These are phyloP conservation scores for Lottia gigantea DNA, from an alignment of 2,888 invertebrate species.

Conservation along the genomic window DNA sequence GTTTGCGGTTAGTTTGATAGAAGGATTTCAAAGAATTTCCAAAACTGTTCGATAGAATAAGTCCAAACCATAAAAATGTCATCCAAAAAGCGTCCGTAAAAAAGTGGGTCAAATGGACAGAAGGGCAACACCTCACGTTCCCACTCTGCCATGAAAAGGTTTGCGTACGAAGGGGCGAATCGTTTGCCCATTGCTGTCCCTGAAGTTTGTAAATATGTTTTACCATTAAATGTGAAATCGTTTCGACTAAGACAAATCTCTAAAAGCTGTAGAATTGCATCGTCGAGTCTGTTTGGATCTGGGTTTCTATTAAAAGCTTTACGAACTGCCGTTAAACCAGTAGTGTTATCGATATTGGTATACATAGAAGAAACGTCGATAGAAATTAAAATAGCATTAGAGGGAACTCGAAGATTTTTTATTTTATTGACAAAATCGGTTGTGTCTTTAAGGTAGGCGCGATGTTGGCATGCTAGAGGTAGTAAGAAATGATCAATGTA, in stretches of 20 bases:
- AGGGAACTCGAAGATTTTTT: not conserved
- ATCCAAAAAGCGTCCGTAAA: not conserved
- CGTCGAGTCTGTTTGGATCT: not conserved
- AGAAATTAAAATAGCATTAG: not conserved
- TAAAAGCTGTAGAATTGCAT: not conserved
- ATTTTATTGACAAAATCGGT: not conserved
- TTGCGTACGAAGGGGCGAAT: not conserved
- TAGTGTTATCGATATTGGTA: not conserved
- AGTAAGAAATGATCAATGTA: not conserved
- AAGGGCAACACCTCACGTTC: not conserved
- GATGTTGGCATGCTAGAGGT: not conserved
- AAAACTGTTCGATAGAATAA: not conserved
- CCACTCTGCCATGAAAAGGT: not conserved
- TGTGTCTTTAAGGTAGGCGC: not conserved
- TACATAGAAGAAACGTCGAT: not conserved
- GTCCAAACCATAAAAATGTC: not conserved
- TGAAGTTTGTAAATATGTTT: not conserved
- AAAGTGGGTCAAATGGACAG: not conserved
- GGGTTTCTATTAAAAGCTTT: not conserved
- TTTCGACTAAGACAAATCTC: not conserved
- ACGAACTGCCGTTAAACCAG: not conserved
- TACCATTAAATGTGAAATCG: not conserved
- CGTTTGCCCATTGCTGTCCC: not conserved
- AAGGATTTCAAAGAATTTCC: constrained; percentile 2
- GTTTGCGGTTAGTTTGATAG: constrained; percentile 3